phyloP scores from a whole-genome alignment of 2,797 vertebrate genomes.

The Sylvia borin region DNA sequence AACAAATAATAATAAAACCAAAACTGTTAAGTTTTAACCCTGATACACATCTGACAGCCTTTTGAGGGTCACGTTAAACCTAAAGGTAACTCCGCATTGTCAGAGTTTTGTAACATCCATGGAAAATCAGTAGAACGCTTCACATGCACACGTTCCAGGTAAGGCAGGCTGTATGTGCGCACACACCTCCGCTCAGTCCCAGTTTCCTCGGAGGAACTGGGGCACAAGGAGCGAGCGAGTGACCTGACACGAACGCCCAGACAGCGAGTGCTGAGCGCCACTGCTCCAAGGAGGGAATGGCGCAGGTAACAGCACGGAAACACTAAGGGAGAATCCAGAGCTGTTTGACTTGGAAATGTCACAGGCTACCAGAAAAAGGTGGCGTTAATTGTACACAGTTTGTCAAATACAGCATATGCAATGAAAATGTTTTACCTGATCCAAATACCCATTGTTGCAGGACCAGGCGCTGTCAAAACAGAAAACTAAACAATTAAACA shows the following conservation, averaged over 20 bases:
- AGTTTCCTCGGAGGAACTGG: background rate
- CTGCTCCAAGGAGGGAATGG: background rate
- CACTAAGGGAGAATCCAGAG: rapidly evolving
- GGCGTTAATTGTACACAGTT: too few relatives aligned
- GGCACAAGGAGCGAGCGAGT: background rate
- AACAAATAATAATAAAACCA: background rate
- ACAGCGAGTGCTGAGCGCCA: background rate
- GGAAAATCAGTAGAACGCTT: background rate
- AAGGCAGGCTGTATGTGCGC: background rate
- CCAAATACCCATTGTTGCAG: background rate
- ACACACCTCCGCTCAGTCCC: background rate
- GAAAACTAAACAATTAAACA: background rate
- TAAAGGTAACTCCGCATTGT: background rate
- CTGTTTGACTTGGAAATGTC: background rate
- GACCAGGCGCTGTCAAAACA: background rate
- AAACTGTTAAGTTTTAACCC: background rate
- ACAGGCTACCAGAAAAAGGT: background rate
- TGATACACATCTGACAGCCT: too few relatives aligned
- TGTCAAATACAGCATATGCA: background rate
- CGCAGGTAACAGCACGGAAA: background rate
- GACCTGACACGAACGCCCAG: background rate
- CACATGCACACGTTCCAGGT: background rate
- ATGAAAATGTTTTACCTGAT: background rate
- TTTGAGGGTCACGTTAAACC: background rate
- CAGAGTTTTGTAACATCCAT: too few relatives aligned